Evolutionary conservation across 2,113 vertebrate genomes (phyloP).

Genomic region (Sander lucioperca): DNA sequence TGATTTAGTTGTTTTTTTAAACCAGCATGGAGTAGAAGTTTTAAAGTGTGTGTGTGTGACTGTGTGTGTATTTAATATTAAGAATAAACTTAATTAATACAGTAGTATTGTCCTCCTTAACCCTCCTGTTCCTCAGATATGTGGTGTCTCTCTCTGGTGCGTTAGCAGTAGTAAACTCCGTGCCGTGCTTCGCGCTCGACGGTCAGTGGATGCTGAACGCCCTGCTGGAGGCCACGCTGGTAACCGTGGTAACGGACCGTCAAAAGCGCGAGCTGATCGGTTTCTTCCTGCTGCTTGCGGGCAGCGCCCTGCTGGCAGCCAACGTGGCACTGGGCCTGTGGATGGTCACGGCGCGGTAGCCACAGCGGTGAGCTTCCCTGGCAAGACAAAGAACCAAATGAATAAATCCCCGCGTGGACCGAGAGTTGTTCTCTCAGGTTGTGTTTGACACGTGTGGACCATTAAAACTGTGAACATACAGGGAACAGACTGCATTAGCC

Average conservation of each 20-base stretch:
- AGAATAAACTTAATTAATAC: background rate
- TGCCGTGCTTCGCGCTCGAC: conserved; percentile 97
- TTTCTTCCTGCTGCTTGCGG: conserved; percentile 95
- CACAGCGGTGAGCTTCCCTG: background rate
- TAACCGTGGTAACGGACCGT: conserved; percentile 89
- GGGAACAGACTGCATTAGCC: conserved; percentile 32
- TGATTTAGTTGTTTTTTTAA: no score
- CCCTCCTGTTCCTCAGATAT: conserved; percentile 84
- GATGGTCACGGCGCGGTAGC: conserved; percentile 97
- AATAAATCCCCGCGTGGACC: background rate
- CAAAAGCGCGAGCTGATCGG: conserved; percentile 92
- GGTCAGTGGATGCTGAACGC: conserved; percentile 99
- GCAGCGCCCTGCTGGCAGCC: conserved; percentile 94
- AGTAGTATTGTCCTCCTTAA: conserved; percentile 57
- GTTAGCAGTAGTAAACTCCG: conserved; percentile 96
- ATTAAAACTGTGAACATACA: conserved; percentile 54
- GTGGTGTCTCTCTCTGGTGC: conserved; percentile 96
- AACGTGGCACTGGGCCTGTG: conserved; percentile 97
- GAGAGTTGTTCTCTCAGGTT: conserved; percentile 24
- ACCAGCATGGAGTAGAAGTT: no score
- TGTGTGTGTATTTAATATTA: background rate
- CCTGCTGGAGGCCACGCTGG: conserved; percentile 94
- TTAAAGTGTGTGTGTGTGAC: background rate
- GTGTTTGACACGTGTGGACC: conserved; percentile 43
- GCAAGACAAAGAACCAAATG: background rate